Evolutionary conservation across 2,888 invertebrate species (phyloP), one percentile per base, ranked within the genome.

Genomic region (Lasius platythorax): DNA sequence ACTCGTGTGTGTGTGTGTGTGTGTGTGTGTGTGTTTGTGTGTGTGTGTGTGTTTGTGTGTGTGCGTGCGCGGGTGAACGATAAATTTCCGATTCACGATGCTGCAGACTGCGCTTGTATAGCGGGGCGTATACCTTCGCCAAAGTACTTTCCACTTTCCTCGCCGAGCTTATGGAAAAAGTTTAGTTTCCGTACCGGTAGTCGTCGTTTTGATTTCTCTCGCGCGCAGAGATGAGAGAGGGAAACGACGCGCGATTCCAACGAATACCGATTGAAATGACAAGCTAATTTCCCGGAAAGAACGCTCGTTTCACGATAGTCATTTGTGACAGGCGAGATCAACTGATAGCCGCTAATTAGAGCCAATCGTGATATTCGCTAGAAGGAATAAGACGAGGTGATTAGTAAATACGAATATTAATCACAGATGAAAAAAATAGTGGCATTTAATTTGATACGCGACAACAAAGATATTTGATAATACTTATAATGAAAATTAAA

Each of bases 11-110:
- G 15, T 43, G 18, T 12, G 15, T 37, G 50, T 40, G n/a, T 23
- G 23, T 46, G 28, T n/a, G 46, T 37, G 53, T 66, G 12, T 28
- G 37, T 66, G 15, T 40, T 5, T 75, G 33, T 66, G 15, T 28
- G 28, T 12, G 43, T 6, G 37, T 37, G 37, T 23, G 23, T 23
- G 23, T 23, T 23, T 23, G 23, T 23, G 5, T 23, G 23, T 0
- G 23, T 23, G 23, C 23, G 23, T 23, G 23, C n/a, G 63, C 33
- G n/a, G 18, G 50, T 46, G 37, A 37, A 3, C 68, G 68, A 68
- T 78, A 68, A 78, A 78, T 78, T 78, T 78, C 58, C 68, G 78
- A 78, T 78, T 78, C 56, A 78, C 68, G 76, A 78, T 67, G n/a
- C 68, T 40, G 78, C 58, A 43, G 68, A 78, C 30, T 58, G 56